A percentile compares a stretch with the other conserved stretches of the same genome.
Conservation (phyloP, 1,140 invertebrate genomes). For the Eriosoma lanigerum region DNA sequence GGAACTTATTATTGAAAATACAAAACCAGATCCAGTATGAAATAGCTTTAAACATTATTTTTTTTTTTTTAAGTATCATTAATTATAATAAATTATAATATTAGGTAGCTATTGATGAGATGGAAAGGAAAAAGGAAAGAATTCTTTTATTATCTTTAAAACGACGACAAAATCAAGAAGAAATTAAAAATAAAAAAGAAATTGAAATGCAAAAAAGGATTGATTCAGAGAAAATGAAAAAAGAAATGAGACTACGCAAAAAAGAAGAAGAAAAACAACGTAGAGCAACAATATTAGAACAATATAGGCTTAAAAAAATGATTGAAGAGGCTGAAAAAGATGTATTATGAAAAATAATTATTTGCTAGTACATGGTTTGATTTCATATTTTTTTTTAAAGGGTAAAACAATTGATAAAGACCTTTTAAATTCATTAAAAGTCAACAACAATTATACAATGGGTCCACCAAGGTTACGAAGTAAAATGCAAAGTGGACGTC, state of each 20-base stretch:
- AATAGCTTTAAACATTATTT: not conserved
- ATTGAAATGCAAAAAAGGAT: slow-evolving; percentile 78
- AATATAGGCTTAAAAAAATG: slow-evolving; percentile 93
- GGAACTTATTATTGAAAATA: slow-evolving; percentile 36
- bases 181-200: slow-evolving; percentile 80
- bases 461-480: slow-evolving; percentile 64
- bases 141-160: slow-evolving; percentile 84
- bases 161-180: slow-evolving; percentile 84
- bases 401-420: slow-evolving; percentile 78
- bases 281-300: slow-evolving; percentile 85
- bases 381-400: slow-evolving; percentile 59
- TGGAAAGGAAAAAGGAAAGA: slow-evolving; percentile 86
- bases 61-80: not conserved
- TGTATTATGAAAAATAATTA: slow-evolving; percentile 58
- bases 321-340: slow-evolving; percentile 88
- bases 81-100: slow-evolving; percentile 49
- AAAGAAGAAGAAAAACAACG: slow-evolving; percentile 88
- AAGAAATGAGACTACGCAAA: slow-evolving; percentile 80
- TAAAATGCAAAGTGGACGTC: slow-evolving; percentile 62
- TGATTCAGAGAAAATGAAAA: slow-evolving; percentile 68
- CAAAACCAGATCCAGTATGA: slow-evolving; percentile 36
- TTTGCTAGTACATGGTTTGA: not conserved
- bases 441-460: slow-evolving; percentile 33
- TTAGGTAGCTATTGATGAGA: slow-evolving; percentile 80
- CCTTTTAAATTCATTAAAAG: slow-evolving; percentile 64